Conservation (phyloP, 2,113 vertebrate species). For the Candoia aspera region DNA sequence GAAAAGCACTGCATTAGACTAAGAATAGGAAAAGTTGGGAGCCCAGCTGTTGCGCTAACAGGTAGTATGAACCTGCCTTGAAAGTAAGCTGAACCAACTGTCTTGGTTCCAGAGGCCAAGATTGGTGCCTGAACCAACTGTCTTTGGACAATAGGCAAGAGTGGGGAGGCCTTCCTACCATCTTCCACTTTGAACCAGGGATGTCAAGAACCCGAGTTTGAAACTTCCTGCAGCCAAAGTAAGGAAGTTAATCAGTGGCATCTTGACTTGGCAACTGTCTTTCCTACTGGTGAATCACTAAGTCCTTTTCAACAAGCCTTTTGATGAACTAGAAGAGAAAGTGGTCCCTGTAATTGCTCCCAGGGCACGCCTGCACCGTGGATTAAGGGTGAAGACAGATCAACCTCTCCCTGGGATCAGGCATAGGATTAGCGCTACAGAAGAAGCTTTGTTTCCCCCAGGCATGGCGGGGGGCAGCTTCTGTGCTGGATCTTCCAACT, state of each 20-base stretch:
- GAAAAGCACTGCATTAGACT: not conserved
- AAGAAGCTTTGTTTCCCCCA: not conserved
- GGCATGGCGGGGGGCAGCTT: not conserved
- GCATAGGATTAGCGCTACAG: not conserved
- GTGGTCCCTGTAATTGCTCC: not conserved
- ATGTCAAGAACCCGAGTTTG: not conserved
- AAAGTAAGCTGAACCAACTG: not conserved
- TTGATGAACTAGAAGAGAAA: not conserved
- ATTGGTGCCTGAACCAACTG: not conserved
- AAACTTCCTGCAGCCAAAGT: not conserved
- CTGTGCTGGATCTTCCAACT: not conserved
- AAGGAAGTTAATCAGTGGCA: not conserved
- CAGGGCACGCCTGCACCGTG: not conserved
- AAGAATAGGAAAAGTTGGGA: not conserved
- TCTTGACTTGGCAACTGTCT: not conserved
- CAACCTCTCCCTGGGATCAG: not conserved
- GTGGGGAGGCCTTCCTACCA: not conserved
- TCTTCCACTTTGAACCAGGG: not conserved
- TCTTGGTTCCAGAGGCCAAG: not conserved
- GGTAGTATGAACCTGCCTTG: not conserved
- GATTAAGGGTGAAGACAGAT: not conserved
- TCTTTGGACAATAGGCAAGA: not conserved
- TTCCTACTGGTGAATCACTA: not conserved
- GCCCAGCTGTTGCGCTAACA: not conserved
- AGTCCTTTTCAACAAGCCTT: not conserved